Percentiles rank a stretch among this genome's conserved stretches.
phyloP scores from a whole-genome alignment of 1,140 invertebrate species.

The Ooceraea biroi region DNA sequence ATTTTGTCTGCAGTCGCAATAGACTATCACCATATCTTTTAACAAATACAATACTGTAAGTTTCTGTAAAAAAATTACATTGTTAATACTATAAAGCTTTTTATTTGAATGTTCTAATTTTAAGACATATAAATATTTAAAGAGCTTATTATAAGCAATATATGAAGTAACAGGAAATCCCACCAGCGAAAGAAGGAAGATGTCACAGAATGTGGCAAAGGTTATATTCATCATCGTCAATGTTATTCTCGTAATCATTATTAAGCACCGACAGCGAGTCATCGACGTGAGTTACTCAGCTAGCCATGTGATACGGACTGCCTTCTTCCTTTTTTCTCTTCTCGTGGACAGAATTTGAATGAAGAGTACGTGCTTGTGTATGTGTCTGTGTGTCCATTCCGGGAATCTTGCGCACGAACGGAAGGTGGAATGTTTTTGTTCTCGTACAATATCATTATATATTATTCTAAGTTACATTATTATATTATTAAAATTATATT shows the following conservation, averaged over 20 bases:
- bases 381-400: conserved; percentile 35
- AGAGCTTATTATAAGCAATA: not conserved
- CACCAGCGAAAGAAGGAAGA: not conserved
- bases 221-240: conserved; percentile 17
- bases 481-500: too few species aligned
- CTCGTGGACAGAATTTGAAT: conserved; percentile 43
- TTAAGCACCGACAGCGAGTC: conserved; percentile 38
- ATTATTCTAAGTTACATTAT: too few species aligned
- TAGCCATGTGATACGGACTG: conserved; percentile 28
- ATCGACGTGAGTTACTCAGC: conserved; percentile 42
- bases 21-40: too few species aligned
- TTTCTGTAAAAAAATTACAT: too few species aligned
- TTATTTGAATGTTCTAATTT: not conserved
- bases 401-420: conserved; percentile 46
- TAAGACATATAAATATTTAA: not conserved
- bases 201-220: not conserved
- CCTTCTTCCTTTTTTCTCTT: conserved; percentile 16
- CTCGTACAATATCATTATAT: conserved; percentile 23
- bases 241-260: conserved; percentile 31
- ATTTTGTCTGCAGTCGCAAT: too few species aligned
- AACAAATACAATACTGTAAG: too few species aligned
- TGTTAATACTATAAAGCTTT: not conserved
- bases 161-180: not conserved
- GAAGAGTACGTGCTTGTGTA: conserved; percentile 24
- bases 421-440: conserved; percentile 38